Conservation (phyloP, 2,888 invertebrate species). For the Hemistola chrysoprasaria region DNA sequence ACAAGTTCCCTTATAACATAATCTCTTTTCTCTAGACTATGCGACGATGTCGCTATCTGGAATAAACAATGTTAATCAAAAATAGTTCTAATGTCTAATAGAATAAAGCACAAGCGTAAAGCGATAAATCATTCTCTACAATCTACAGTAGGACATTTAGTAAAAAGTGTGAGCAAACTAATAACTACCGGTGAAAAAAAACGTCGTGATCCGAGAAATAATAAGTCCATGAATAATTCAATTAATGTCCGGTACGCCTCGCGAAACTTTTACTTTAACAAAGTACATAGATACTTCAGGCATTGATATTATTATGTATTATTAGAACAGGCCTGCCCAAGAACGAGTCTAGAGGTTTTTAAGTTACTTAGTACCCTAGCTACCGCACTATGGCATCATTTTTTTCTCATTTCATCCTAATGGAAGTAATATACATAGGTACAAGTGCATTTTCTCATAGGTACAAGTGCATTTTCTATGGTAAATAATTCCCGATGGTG, state of each 20-base stretch:
- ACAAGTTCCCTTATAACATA: conserved; percentile 96
- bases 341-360: too few relatives aligned
- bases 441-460: too few relatives aligned
- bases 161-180: conserved; percentile 30
- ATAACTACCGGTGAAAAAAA: conserved; percentile 38
- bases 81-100: conserved; percentile 9
- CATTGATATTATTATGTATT: too few relatives aligned
- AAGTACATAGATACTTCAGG: too few relatives aligned
- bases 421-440: too few relatives aligned
- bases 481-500: too few relatives aligned
- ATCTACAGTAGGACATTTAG: conserved; percentile 28
- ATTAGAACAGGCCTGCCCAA: too few relatives aligned
- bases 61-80: conserved; percentile 23
- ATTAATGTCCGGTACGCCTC: conserved; percentile 45
- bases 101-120: conserved; percentile 25
- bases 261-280: conserved; percentile 56
- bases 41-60: conserved; percentile 78
- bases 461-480: too few relatives aligned
- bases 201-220: conserved; percentile 57
- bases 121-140: conserved; percentile 38
- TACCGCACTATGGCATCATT: too few relatives aligned
- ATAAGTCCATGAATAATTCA: conserved; percentile 66
- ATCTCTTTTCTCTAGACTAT: conserved; percentile 92
- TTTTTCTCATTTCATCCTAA: too few relatives aligned
- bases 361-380: too few relatives aligned